Evolutionary conservation across 2,113 vertebrate species (phyloP).

Genomic region (Xerus inauris): DNA sequence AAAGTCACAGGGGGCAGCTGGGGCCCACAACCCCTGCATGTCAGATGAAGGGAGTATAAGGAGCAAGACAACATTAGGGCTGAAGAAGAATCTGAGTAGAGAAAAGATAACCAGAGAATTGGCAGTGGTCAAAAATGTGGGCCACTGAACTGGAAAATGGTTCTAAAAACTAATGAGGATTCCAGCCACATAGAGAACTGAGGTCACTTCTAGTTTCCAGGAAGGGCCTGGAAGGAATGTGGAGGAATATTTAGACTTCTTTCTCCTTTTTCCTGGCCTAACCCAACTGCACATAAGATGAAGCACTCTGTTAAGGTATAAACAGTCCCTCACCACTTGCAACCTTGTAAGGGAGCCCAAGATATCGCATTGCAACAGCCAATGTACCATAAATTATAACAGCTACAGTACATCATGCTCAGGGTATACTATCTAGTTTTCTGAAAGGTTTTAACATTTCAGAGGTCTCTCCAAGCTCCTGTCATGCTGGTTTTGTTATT

Average conservation of each 20-base stretch:
- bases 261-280: neutral
- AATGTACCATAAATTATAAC: neutral
- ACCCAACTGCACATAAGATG: neutral
- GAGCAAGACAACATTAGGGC: neutral
- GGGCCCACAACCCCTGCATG: neutral
- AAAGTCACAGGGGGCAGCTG: neutral
- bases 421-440: neutral
- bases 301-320: neutral
- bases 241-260: neutral
- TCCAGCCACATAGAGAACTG: neutral
- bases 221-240: neutral
- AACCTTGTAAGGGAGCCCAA: neutral
- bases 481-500: neutral
- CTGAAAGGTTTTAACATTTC: neutral
- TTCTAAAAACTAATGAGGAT: slow-evolving; percentile 42
- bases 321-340: neutral
- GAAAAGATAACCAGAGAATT: slow-evolving; percentile 13
- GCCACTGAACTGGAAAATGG: slow-evolving; percentile 20
- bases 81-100: neutral
- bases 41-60: neutral
- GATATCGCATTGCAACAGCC: neutral
- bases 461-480: neutral
- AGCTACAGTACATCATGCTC: too few species aligned
- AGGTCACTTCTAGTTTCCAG: neutral
- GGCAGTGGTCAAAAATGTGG: neutral